Percentiles rank a stretch among this genome's conserved stretches.
phyloP scores from a whole-genome alignment of 2,888 invertebrate genomes.

The Drosophila kanekoi region DNA sequence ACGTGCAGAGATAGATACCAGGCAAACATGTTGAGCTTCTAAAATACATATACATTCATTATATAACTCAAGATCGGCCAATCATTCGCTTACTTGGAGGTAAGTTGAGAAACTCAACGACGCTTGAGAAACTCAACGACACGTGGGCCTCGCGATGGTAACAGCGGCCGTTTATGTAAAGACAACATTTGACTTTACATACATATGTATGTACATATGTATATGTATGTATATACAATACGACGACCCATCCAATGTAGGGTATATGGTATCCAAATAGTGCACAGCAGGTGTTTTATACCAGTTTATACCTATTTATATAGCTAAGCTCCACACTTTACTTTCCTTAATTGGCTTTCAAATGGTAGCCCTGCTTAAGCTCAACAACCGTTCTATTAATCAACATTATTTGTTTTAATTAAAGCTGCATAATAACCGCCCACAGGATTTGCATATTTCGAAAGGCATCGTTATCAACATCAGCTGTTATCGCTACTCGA shows the following conservation, averaged over 20 bases:
- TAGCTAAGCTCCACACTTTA: too few relatives aligned
- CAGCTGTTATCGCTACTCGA: background rate
- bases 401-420: too few relatives aligned
- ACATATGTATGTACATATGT: background rate
- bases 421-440: too few relatives aligned
- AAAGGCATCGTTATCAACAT: background rate
- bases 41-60: background rate
- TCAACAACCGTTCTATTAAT: too few relatives aligned
- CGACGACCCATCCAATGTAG: too few relatives aligned
- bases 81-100: too few relatives aligned
- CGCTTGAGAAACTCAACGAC: slow-evolving; percentile 40
- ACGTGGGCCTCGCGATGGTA: slow-evolving; percentile 51
- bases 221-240: background rate
- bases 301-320: too few relatives aligned
- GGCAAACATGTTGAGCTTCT: background rate
- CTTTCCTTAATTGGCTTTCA: too few relatives aligned
- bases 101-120: slow-evolving; percentile 1
- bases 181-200: background rate
- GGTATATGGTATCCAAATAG: too few relatives aligned
- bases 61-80: slow-evolving; percentile 9
- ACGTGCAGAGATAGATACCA: slow-evolving; percentile 27
- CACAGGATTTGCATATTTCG: background rate
- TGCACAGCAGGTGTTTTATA: too few relatives aligned
- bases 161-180: background rate
- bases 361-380: too few relatives aligned